phyloP scores from a whole-genome alignment of 1,140 invertebrate species.

The Trachymyrmex cornetzi region DNA sequence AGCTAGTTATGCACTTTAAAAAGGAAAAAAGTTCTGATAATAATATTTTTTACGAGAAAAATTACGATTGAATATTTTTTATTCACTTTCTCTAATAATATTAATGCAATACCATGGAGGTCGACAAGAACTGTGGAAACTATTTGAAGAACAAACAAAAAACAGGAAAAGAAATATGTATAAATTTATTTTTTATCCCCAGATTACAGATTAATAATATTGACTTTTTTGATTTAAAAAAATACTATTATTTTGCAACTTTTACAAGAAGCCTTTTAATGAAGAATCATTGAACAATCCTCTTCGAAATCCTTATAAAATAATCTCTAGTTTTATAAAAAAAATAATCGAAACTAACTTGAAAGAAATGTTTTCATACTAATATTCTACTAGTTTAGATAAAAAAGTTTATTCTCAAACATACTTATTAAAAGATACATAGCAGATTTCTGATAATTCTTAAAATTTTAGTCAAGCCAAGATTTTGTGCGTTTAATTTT shows the following conservation, averaged over 20 bases:
- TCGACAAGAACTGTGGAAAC: not conserved
- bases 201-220: too few species aligned
- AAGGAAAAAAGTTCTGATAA: not conserved
- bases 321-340: not conserved
- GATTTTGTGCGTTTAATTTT: not conserved
- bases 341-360: not conserved
- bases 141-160: not conserved
- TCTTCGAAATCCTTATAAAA: not conserved
- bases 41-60: slow-evolving; percentile 3
- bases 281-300: not conserved
- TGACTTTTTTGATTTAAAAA: not conserved
- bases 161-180: not conserved
- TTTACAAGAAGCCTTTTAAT: slow-evolving; percentile 13
- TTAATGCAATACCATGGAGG: not conserved
- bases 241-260: slow-evolving; percentile 5
- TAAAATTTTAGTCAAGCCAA: not conserved
- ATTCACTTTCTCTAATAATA: slow-evolving; percentile 4
- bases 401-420: not conserved
- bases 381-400: not conserved
- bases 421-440: not conserved
- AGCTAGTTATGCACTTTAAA: not conserved
- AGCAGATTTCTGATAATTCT: not conserved
- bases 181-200: not conserved
- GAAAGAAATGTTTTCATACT: not conserved
- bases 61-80: not conserved